Percentiles rank a stretch among this genome's conserved stretches.
These are phyloP conservation scores for Reticulitermes lucifugus DNA, from an alignment of 2,888 invertebrate species.

Conservation along the genomic window DNA sequence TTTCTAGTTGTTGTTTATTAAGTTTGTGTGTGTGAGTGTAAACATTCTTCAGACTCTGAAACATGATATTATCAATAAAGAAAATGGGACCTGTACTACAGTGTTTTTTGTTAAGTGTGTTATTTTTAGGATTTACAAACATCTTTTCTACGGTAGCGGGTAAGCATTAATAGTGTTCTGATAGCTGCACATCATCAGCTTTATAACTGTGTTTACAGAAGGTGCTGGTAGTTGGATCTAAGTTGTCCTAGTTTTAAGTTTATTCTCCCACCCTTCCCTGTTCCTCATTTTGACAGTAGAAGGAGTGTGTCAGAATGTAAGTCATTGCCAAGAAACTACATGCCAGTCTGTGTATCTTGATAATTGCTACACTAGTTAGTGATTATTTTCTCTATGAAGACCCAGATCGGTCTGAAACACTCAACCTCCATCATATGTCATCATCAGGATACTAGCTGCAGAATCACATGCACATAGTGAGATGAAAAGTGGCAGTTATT, in stretches of 20 bases:
- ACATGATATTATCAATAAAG: conserved; percentile 33
- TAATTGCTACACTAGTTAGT: too few relatives aligned
- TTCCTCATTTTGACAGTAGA: not conserved
- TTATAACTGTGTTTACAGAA: too few relatives aligned
- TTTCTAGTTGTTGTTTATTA: conserved; percentile 42
- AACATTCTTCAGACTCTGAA: conserved; percentile 3
- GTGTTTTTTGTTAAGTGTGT: conserved; percentile 44
- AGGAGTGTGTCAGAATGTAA: not conserved
- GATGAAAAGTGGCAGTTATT: too few relatives aligned
- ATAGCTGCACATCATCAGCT: too few relatives aligned
- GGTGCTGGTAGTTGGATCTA: not conserved
- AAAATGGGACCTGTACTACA: conserved; percentile 43
- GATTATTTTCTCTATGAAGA: too few relatives aligned
- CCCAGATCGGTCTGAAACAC: too few relatives aligned
- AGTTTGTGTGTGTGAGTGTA: conserved; percentile 35
- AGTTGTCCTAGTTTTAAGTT: not conserved
- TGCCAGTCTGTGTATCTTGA: too few relatives aligned
- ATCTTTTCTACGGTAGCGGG: conserved; percentile 35
- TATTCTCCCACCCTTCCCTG: not conserved
- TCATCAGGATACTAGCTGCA: too few relatives aligned
- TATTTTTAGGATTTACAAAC: conserved; percentile 48
- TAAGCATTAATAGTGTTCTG: conserved; percentile 15
- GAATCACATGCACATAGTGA: too few relatives aligned
- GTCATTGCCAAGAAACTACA: too few relatives aligned
- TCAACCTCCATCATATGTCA: too few relatives aligned